Percentiles rank a stretch among this genome's conserved stretches.
Conservation (phyloP, 2,888 invertebrate genomes). For the Deladenus siricidicola region DNA sequence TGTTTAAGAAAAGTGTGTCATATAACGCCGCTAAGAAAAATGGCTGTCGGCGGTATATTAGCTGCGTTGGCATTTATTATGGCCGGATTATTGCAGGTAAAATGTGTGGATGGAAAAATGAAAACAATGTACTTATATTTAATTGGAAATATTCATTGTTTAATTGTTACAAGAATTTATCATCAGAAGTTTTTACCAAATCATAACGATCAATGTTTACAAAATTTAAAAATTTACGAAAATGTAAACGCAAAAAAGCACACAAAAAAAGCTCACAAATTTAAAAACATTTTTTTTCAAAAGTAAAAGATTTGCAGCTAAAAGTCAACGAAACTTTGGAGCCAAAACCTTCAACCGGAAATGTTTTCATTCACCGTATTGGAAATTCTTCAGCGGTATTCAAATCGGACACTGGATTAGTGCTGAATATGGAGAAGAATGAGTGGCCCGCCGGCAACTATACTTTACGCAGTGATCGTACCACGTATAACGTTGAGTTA, state of each 20-base stretch:
- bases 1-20: slow-evolving; percentile 53
- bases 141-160: too few relatives aligned
- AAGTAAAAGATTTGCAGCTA: too few relatives aligned
- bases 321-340: slow-evolving; percentile 29
- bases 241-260: too few relatives aligned
- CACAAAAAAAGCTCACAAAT: too few relatives aligned
- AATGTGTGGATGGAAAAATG: neutral
- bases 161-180: too few relatives aligned
- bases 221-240: too few relatives aligned
- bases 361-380: slow-evolving; percentile 23
- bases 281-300: too few relatives aligned
- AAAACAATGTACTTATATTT: too few relatives aligned
- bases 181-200: too few relatives aligned
- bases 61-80: slow-evolving; percentile 72
- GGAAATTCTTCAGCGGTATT: slow-evolving; percentile 16
- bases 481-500: slow-evolving; percentile 8
- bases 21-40: slow-evolving; percentile 73
- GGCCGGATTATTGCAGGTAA: slow-evolving; percentile 55
- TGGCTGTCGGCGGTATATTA: slow-evolving; percentile 74
- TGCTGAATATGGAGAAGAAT: slow-evolving; percentile 3
- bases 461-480: slow-evolving; percentile 13
- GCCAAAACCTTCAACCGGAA: slow-evolving; percentile 23
- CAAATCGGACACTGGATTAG: slow-evolving; percentile 1
- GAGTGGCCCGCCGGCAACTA: slow-evolving; percentile 16
- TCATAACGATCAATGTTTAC: too few relatives aligned